Percentiles rank a stretch among this genome's conserved stretches.
Conservation (phyloP, 2,888 invertebrate species). For the Thymelicus lineola region DNA sequence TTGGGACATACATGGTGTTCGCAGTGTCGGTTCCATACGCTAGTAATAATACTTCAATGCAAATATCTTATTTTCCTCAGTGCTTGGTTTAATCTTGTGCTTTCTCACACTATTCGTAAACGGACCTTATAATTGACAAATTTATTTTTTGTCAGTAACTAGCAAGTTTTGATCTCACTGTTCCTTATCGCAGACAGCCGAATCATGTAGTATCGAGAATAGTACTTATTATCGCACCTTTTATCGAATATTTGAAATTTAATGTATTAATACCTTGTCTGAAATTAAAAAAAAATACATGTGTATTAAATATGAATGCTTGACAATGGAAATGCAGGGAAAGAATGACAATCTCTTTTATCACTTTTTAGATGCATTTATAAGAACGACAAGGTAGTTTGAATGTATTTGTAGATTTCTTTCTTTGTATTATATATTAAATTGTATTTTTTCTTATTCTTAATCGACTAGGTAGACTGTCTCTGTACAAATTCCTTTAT, state of each 20-base stretch:
- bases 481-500: slow-evolving; percentile 27
- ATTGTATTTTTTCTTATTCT: slow-evolving; percentile 8
- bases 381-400: neutral
- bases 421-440: slow-evolving; percentile 4
- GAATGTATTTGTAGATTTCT: neutral
- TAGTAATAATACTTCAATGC: too few species aligned
- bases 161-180: too few species aligned
- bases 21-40: too few species aligned
- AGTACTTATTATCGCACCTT: neutral
- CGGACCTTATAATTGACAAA: too few species aligned
- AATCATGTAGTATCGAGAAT: neutral
- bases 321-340: slow-evolving; percentile 15
- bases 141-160: too few species aligned
- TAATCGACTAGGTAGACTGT: slow-evolving; percentile 25
- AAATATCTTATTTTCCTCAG: too few species aligned
- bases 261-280: neutral
- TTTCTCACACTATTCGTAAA: too few species aligned
- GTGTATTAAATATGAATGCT: neutral
- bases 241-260: slow-evolving; percentile 2
- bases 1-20: too few species aligned
- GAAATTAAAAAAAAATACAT: too few species aligned
- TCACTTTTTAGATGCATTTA: slow-evolving; percentile 30
- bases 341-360: slow-evolving; percentile 4
- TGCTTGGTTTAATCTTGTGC: too few species aligned
- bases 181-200: neutral